Percentiles rank a stretch among this genome's conserved stretches.
Evolutionary conservation across 2,888 invertebrate genomes (phyloP).

Genomic region (Drosophila phalerata): DNA sequence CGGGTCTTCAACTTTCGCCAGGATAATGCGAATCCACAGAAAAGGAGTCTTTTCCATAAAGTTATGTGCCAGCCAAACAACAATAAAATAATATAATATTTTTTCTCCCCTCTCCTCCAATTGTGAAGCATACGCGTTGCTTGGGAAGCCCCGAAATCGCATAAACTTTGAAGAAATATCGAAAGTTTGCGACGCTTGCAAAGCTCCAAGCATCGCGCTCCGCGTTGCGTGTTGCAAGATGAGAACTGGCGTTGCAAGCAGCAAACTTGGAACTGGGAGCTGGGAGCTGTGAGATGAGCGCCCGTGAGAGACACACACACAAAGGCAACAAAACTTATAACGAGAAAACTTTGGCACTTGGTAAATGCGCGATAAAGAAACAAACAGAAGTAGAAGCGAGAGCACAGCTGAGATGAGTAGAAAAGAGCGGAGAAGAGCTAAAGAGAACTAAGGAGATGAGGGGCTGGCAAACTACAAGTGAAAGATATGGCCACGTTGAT

Average conservation of each 20-base stretch:
- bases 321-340: slow-evolving; percentile 85
- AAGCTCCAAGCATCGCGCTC: slow-evolving; percentile 54
- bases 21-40: slow-evolving; percentile 66
- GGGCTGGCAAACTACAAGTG: slow-evolving; percentile 61
- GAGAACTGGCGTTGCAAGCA: slow-evolving; percentile 11
- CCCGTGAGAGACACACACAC: slow-evolving; percentile 72
- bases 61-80: slow-evolving; percentile 76
- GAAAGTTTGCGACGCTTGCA: slow-evolving; percentile 76
- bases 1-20: slow-evolving; percentile 60
- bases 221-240: slow-evolving; percentile 34
- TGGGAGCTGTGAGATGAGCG: slow-evolving; percentile 70
- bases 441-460: slow-evolving; percentile 16
- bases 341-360: slow-evolving; percentile 86
- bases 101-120: slow-evolving; percentile 10
- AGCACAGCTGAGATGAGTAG: slow-evolving; percentile 32
- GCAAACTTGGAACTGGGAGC: slow-evolving; percentile 43
- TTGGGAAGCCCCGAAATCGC: slow-evolving; percentile 51
- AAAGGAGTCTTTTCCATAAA: slow-evolving; percentile 77
- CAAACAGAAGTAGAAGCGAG: slow-evolving; percentile 68
- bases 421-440: background rate
- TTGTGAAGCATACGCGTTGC: slow-evolving; percentile 21
- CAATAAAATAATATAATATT: slow-evolving; percentile 80
- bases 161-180: slow-evolving; percentile 81
- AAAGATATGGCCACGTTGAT: slow-evolving; percentile 73
- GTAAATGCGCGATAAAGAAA: slow-evolving; percentile 85